Evolutionary conservation across 2,797 vertebrate species (phyloP).

Genomic region (Trichosurus vulpecula): DNA sequence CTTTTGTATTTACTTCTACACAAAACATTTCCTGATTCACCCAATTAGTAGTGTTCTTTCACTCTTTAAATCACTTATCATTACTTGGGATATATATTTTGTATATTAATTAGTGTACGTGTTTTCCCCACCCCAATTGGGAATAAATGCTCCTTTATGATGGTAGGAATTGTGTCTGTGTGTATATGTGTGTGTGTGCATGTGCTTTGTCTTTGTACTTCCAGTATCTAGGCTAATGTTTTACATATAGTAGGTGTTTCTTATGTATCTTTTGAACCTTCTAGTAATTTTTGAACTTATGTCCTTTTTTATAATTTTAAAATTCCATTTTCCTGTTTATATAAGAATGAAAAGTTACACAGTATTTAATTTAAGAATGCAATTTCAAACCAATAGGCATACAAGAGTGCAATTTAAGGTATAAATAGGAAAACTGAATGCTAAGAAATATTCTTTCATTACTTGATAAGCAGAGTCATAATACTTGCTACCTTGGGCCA

Average conservation of each 20-base stretch:
- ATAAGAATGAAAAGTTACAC: constrained; percentile 67
- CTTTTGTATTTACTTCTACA: neutral
- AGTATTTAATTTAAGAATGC: constrained; percentile 76
- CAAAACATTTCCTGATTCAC: neutral
- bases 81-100: neutral
- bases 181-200: neutral
- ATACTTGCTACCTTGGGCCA: constrained; percentile 68
- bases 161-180: neutral
- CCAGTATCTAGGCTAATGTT: neutral
- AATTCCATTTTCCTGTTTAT: constrained; percentile 59
- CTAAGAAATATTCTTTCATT: constrained; percentile 78
- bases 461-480: constrained; percentile 75
- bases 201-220: neutral
- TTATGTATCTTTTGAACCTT: neutral
- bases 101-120: neutral
- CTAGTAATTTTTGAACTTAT: constrained; percentile 28
- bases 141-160: too few species aligned
- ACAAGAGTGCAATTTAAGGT: constrained; percentile 73
- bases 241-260: neutral
- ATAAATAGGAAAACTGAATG: constrained; percentile 76
- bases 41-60: neutral
- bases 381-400: constrained; percentile 74
- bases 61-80: neutral
- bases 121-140: too few species aligned
- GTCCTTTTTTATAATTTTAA: constrained; percentile 33